Percentiles rank a stretch among this genome's conserved stretches.
Evolutionary conservation across 1,140 invertebrate species (phyloP).

Genomic region (Gonioctena quinquepunctata): DNA sequence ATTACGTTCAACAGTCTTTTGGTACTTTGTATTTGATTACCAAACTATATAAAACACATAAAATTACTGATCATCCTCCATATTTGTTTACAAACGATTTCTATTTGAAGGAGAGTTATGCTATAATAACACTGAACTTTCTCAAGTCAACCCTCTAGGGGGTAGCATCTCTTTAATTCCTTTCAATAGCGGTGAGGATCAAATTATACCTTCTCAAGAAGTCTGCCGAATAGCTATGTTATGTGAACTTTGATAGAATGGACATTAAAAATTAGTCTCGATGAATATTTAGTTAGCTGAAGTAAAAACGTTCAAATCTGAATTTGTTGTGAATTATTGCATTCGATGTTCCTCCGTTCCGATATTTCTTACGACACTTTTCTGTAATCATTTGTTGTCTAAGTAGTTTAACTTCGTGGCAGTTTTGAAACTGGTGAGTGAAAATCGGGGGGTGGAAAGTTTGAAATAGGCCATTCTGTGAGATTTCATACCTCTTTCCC

Average conservation of each 20-base stretch:
- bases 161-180: background rate
- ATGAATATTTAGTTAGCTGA: background rate
- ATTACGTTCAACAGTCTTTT: background rate
- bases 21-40: background rate
- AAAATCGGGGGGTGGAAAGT: background rate
- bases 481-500: background rate
- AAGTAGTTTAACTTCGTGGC: background rate
- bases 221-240: background rate
- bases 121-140: background rate
- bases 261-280: background rate
- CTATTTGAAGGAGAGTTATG: background rate
- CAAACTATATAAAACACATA: background rate
- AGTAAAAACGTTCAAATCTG: background rate
- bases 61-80: background rate
- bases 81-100: background rate
- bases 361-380: background rate
- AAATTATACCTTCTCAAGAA: background rate
- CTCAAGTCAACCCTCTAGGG: background rate
- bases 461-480: background rate
- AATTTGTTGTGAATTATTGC: background rate
- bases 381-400: background rate
- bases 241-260: background rate
- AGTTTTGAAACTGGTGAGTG: background rate
- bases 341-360: background rate
- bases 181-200: background rate